phyloP scores from a whole-genome alignment of 2,888 invertebrate genomes.

The Xanthostigma xanthostigma region DNA sequence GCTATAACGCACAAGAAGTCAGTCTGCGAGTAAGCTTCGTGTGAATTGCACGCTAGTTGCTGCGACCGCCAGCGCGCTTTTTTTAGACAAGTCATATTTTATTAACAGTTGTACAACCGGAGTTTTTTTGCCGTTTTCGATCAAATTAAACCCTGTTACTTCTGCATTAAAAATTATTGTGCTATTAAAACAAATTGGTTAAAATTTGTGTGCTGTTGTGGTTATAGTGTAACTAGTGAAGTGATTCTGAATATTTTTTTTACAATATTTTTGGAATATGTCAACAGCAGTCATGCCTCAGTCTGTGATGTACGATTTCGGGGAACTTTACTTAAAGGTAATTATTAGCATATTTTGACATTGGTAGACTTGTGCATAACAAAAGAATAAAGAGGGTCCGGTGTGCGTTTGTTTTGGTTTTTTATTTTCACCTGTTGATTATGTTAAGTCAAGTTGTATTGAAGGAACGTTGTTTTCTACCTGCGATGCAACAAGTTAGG shows the following conservation, averaged over 20 bases:
- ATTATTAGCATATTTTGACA: conserved; percentile 13
- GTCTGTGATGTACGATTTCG: conserved; percentile 59
- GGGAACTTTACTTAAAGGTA: conserved; percentile 61
- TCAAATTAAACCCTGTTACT: conserved; percentile 1
- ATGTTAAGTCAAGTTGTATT: no score
- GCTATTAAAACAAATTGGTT: not conserved
- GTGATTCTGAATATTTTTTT: conserved; percentile 5
- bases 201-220: conserved; percentile 1
- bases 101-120: conserved; percentile 5
- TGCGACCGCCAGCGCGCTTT: conserved; percentile 37
- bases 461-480: no score
- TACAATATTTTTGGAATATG: conserved; percentile 32
- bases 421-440: no score
- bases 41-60: conserved; percentile 39
- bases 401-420: no score
- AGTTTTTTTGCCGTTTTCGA: conserved; percentile 8
- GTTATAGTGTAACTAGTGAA: conserved; percentile 7
- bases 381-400: no score
- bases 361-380: no score
- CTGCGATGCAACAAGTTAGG: no score
- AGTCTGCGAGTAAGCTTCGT: conserved; percentile 42
- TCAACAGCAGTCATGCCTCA: conserved; percentile 66
- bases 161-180: not conserved
- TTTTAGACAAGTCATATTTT: conserved; percentile 18
- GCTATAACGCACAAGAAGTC: conserved; percentile 20